Base-by-base conservation (phyloP, 2,888 invertebrate species). In the Cistogaster globosa region DNA sequence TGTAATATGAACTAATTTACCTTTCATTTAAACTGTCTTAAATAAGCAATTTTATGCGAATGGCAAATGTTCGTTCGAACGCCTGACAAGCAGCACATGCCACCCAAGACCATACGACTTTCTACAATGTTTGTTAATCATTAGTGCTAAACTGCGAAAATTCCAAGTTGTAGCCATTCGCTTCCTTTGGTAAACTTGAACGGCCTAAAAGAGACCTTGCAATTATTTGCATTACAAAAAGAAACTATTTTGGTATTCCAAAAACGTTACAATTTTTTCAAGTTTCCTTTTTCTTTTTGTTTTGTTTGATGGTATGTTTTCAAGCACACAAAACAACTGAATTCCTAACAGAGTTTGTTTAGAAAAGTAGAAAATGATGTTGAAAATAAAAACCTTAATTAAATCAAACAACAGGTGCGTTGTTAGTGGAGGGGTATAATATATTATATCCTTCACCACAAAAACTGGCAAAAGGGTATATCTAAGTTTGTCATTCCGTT, bases 181-280 rank as follows among this genome's bases (percentile, higher is more conserved):
- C 63, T 65, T 65, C 12, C 45, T 57, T 55, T 75, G 7, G 45
- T 16, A 75, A 65, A 65, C 55, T 55, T 75, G 75, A 57, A 55
- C 65, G 63, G 63, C 75, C 45, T 75, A 45, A 55, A 75, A 26
- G 53, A 45, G 16, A 57, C 55, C 55, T 55, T 75, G 63, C 75
- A 65, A 55, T 75, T 65, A 55, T 75, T 65, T 75, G 75, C 65
- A 63, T 45, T 65, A 32, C 42, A 75, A 75, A 62, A 63, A 18
- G 5, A 42, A 65, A 75, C 38, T 74, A 63, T 62, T 74, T 74
- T 63, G 53, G 38, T 74, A 74, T 75, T 42, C 75, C 16, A 65
- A 55, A 75, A 75, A 65, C 75, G 55, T 53, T 65, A 14, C 2
- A 42, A 65, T 26, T 75, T 18, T 63, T 74, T 53, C n/a, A n/a